Base-by-base conservation (phyloP, 2,797 vertebrate genomes). In the Ciconia nigra region DNA sequence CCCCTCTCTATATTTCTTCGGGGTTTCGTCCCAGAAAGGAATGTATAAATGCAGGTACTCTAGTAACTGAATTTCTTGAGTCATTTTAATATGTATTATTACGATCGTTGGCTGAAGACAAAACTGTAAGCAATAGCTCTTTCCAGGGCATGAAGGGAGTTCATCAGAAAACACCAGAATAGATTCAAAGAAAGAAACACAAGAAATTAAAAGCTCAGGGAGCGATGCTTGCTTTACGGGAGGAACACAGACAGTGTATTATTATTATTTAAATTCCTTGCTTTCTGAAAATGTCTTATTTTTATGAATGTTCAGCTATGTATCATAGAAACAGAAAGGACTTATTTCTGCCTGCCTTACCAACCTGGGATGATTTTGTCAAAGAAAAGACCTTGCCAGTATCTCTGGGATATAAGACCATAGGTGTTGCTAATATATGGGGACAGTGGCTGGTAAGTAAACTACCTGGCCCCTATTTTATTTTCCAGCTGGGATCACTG, bases 81-180 rank as follows among this genome's bases (percentile, higher is more conserved):
- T 95, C 54, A 95, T 91, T 96, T 93, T 78, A 82, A 20, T 84
- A 85, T 71, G 84, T 87, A 63, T 85, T 94, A 92, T 83, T 74
- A 78, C 12, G 10, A 65, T 87, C 42, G 52, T 54, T 79, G 77
- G 70, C 88, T 87, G 82, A 94, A 89, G 93, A 90, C 59, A 90
- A 90, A 93, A 91, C 25, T 37, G 42, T 55, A 87, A 95, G 83
- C 71, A 73, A 47, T 19, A 84, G 55, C 46, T 83, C 47, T 81
- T 94, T 91, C 69, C 82, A 95, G 28, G 63, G 73, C 69, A 95
- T 20, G 15, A 80, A 95, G 22, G 25, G 42, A 94, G 67, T 67
- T 96, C 69, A 91, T 95, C 62, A 94, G 77, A 93, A 95, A 89
- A 87, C 49, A 91, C 4, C 3, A 90, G 46, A 93, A 90, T 10